Evolutionary conservation across 2,113 vertebrate genomes (phyloP), one percentile per base, ranked within the genome.

Genomic region (Nothocercus nigrocapillus): DNA sequence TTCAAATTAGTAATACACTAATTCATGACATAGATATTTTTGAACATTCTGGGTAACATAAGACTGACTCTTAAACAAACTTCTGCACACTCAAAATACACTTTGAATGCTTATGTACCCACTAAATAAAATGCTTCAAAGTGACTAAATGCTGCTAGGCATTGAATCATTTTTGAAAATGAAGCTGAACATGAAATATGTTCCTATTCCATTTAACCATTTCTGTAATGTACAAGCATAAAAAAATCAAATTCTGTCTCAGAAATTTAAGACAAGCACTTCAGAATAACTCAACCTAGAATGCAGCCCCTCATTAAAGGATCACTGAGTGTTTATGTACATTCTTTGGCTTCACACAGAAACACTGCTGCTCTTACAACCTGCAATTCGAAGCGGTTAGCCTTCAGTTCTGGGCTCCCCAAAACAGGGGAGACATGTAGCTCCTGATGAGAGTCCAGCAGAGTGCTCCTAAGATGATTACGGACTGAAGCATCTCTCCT

Each of bases 101-200:
- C 86, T 91, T 88, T 56, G 5, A 21, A 14, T 69, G 21, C 38
- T 91, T 86, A 8, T 24, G 32, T 76, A 93, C 56, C 21, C 13
- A 76, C 12, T 58, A 75, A 86, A 88, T 62, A 68, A 79, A 95
- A 75, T 90, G 11, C 84, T 82, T 18, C 49, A 63, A 89, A 66
- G 22, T 2, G 1, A 90, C 30, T 59, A 70, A 83, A 77, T 67
- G 64, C 69, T 89, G 74, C 69, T 44, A 81, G 73, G 69, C 62
- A 82, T 47, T 89, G 56, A 93, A 67, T 80, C 45, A 67, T 13
- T 93, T 91, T 73, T 85, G 79, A 68, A 75, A 83, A 64, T 42
- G 28, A 93, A 93, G 73, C 2, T 13, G 59, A 93, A 92, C 45
- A 63, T 59, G 81, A 79, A 85, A 75, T 73, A 56, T 25, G 16